Percentiles rank a stretch among this genome's conserved stretches.
phyloP scores from a whole-genome alignment of 2,113 vertebrate species.

The Sprattus sprattus region DNA sequence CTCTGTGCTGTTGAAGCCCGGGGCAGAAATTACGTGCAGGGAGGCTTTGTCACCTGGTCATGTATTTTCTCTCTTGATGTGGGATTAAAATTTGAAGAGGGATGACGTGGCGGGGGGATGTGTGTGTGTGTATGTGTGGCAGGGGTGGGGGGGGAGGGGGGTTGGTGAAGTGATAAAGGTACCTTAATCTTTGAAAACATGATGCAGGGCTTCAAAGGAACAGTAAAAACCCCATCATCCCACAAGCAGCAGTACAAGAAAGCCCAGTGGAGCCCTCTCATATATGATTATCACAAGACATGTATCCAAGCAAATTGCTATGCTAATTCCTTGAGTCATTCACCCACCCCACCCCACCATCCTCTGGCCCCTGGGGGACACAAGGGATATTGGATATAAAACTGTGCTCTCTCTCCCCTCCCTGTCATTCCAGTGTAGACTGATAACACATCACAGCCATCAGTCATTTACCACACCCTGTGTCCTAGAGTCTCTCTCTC shows the following conservation, averaged over 20 bases:
- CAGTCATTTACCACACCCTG: conserved; percentile 26
- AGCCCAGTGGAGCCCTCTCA: background rate
- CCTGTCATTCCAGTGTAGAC: conserved; percentile 21
- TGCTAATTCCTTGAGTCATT: background rate
- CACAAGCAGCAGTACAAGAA: background rate
- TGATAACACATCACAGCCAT: conserved; percentile 37
- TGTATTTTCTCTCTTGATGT: conserved; percentile 4
- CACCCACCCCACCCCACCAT: background rate
- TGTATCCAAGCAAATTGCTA: conserved; percentile 12
- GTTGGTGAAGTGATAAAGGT: background rate
- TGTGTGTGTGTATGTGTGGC: background rate
- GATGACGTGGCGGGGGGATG: background rate
- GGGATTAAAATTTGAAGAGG: background rate
- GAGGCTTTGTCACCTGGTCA: background rate
- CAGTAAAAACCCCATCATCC: background rate
- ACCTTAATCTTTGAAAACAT: background rate
- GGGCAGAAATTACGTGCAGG: background rate
- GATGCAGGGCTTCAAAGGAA: conserved; percentile 8
- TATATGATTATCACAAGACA: background rate
- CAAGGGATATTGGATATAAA: conserved; percentile 30
- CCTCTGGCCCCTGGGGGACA: background rate
- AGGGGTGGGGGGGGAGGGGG: background rate
- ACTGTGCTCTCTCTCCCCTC: background rate
- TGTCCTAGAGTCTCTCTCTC: no score
- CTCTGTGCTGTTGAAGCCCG: background rate